Percentiles rank a stretch among this genome's conserved stretches.
phyloP scores from a whole-genome alignment of 64 coral and sea anemone species.

The Orbicella faveolata region DNA sequence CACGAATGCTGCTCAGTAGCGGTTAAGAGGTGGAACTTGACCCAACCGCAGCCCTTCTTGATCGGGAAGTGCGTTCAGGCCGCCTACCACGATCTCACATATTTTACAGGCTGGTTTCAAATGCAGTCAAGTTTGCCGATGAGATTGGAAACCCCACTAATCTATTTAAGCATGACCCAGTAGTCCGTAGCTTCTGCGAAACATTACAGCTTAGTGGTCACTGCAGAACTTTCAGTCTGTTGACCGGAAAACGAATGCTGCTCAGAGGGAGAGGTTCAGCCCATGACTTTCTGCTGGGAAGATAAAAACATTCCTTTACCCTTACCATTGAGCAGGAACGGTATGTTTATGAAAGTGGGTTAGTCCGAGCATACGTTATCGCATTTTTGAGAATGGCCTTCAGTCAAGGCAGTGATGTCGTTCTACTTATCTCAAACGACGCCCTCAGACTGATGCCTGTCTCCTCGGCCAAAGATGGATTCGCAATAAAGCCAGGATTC shows the following conservation, averaged over 20 bases:
- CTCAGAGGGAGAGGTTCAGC: conserved; percentile 26
- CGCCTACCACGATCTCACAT: conserved; percentile 26
- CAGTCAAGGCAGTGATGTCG: conserved; percentile 28
- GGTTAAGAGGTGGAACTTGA: conserved; percentile 16
- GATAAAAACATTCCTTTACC: conserved; percentile 42
- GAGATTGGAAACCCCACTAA: not conserved
- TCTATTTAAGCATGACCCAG: conserved; percentile 31
- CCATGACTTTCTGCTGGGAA: conserved; percentile 29
- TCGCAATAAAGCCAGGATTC: conserved; percentile 23
- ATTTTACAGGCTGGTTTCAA: conserved; percentile 25
- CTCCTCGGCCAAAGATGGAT: conserved; percentile 30
- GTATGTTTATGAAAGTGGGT: conserved; percentile 41
- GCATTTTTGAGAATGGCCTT: conserved; percentile 32
- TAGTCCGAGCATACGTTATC: conserved; percentile 20
- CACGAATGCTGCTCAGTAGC: not conserved
- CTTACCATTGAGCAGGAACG: conserved; percentile 12
- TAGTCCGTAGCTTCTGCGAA: conserved; percentile 39
- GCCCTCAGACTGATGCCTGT: conserved; percentile 16
- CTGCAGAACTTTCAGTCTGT: conserved; percentile 14
- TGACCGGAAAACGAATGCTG: conserved; percentile 30
- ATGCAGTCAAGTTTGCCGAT: conserved; percentile 27
- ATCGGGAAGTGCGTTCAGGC: conserved; percentile 33
- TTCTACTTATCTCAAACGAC: conserved; percentile 7
- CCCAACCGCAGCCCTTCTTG: conserved; percentile 22
- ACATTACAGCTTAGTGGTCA: conserved; percentile 24